Evolutionary conservation across 1,140 invertebrate species (phyloP).

Genomic region (Tribolium castaneum): DNA sequence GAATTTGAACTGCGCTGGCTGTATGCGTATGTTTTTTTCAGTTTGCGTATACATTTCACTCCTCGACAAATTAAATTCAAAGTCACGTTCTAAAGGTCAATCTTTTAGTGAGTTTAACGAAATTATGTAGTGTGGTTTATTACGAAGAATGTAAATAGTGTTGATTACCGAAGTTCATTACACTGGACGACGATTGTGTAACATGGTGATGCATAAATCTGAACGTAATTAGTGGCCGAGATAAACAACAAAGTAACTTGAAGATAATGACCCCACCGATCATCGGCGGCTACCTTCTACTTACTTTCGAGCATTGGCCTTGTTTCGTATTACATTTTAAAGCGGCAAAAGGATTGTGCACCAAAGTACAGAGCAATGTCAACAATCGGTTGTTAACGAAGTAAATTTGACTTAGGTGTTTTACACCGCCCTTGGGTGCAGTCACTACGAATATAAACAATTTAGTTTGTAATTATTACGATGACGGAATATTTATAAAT

Average conservation of each 20-base stretch:
- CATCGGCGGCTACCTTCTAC: not conserved
- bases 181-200: constrained; percentile 17
- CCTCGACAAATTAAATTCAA: not conserved
- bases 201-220: constrained; percentile 21
- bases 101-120: not conserved
- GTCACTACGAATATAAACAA: not conserved
- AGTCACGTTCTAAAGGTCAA: not conserved
- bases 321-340: not conserved
- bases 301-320: constrained; percentile 14
- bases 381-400: not conserved
- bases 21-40: not conserved
- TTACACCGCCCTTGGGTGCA: not conserved
- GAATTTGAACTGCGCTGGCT: not conserved
- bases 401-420: not conserved
- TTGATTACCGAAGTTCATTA: constrained; percentile 21
- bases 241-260: constrained; percentile 7
- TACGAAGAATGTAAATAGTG: constrained; percentile 9
- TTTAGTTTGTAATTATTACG: not conserved
- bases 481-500: not conserved
- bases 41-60: not conserved
- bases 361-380: not conserved
- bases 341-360: not conserved
- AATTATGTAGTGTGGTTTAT: not conserved
- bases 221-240: constrained; percentile 23
- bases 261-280: constrained; percentile 4